phyloP scores from a whole-genome alignment of 1,140 invertebrate genomes.

The Chionoecetes opilio region DNA sequence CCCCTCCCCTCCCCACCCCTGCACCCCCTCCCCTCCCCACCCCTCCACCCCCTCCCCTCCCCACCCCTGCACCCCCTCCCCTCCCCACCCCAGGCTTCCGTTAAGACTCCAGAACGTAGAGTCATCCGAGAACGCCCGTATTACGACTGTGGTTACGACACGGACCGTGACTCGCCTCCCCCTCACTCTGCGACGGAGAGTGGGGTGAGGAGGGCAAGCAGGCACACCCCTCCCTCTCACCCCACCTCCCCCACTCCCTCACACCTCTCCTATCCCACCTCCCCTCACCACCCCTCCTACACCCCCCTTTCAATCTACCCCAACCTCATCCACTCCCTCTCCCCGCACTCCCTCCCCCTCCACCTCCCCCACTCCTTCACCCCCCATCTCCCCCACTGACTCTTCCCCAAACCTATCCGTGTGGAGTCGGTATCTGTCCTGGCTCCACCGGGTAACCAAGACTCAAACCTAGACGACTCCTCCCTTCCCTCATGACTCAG shows the following conservation, averaged over 20 bases:
- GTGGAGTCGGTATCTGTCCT: constrained; percentile 64
- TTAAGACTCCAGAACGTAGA: not conserved
- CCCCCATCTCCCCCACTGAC: not conserved
- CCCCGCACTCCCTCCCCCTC: not conserved
- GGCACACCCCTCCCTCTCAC: not conserved
- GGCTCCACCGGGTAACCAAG: constrained; percentile 59
- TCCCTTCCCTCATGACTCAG: too few relatives aligned
- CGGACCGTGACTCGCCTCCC: constrained; percentile 61
- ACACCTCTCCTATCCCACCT: not conserved
- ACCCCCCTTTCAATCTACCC: too few relatives aligned
- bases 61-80: not conserved
- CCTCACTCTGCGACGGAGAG: constrained; percentile 65
- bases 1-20: not conserved
- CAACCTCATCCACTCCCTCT: too few relatives aligned
- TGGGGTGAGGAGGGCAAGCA: constrained; percentile 57
- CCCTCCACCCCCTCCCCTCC: not conserved
- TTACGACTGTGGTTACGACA: constrained; percentile 70
- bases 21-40: not conserved
- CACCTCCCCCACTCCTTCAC: not conserved
- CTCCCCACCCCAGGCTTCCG: not conserved
- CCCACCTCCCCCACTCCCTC: not conserved
- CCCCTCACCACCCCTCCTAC: too few relatives aligned
- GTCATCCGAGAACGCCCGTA: constrained; percentile 52
- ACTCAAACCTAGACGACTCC: not conserved
- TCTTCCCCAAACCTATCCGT: constrained; percentile 46